Base-by-base conservation (phyloP, 2,113 vertebrate genomes). In the Prionailurus bengalensis region DNA sequence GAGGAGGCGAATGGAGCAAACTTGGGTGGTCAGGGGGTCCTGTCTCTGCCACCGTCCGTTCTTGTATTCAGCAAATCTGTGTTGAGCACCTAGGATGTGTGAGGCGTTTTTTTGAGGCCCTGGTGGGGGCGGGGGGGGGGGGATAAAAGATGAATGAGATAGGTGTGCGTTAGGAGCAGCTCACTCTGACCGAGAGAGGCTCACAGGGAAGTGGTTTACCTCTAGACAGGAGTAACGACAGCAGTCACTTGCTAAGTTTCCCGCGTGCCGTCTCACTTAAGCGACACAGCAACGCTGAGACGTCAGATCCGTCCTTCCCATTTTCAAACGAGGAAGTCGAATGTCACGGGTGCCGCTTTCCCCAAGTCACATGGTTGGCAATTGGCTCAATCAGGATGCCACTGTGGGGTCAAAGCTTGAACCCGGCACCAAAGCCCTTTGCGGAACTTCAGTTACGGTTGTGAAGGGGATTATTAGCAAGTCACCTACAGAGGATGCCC, bases 401-500 rank as follows among this genome's bases (percentile, higher is more conserved):
- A 61, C 71, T 29, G 3, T 1, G 3, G 16, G 51, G 7, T 16
- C 36, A 74, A 36, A 89, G 51, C 51, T 39, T 89, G 70, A 33
- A 42, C 71, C 33, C 58, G 3, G 58, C 21, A 23, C 58, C 8
- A 17, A 61, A 33, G 45, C 21, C 3, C 19, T 55, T 31, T 55
- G 45, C 45, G 23, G 8, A 66, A 78, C 27, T 58, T 4, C 33
- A 4, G 6, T 42, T 23, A 45, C 2, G 14, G 3, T 27, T 53
- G 63, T 53, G 19, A 39, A n/a, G 42, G 19, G 76, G 27, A 17
- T 68, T 45, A 7, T n/a, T 25, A 23, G 27, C 16, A 73, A 71
- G 31, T 3, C 31, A 48, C 27, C 14, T 3, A 7, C 2, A 0
- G 12, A 0, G 39, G 53, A 23, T 3, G 25, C 39, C 29, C 15